Evolutionary conservation across 2,888 invertebrate genomes (phyloP).

Genomic region (Drosophila fungiperda): DNA sequence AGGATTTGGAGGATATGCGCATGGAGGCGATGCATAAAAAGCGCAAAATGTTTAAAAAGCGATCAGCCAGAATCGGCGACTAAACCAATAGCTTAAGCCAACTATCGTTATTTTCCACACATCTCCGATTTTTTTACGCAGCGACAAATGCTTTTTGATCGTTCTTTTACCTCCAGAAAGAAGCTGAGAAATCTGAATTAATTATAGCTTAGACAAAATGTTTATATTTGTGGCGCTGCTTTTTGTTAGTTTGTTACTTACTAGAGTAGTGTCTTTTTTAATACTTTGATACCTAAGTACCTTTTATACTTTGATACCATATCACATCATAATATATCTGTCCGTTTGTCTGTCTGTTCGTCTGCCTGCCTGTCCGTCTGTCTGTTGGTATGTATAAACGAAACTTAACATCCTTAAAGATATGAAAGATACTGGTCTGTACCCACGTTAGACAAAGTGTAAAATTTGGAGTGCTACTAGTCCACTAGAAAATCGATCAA

Average conservation of each 20-base stretch:
- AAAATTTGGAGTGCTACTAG: too few relatives aligned
- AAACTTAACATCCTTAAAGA: too few relatives aligned
- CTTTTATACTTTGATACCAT: neutral
- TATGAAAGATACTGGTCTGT: too few relatives aligned
- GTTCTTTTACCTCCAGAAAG: too few relatives aligned
- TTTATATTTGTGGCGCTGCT: conserved; percentile 2
- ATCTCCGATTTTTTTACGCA: neutral
- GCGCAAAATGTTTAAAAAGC: conserved; percentile 82
- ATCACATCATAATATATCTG: too few relatives aligned
- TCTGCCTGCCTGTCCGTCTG: too few relatives aligned
- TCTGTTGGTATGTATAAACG: too few relatives aligned
- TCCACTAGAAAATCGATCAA: too few relatives aligned
- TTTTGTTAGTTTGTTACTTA: conserved; percentile 17
- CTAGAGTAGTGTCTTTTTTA: neutral
- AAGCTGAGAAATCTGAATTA: neutral
- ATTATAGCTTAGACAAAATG: conserved; percentile 4
- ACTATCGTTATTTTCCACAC: neutral
- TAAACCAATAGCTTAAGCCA: neutral
- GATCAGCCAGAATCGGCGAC: conserved; percentile 51
- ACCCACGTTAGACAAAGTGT: too few relatives aligned
- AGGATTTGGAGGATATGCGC: conserved; percentile 96
- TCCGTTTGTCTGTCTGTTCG: too few relatives aligned
- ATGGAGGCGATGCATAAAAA: conserved; percentile 93
- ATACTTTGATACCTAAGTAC: neutral
- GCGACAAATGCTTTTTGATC: neutral